A percentile compares a stretch with the other conserved stretches of the same genome.
phyloP scores from a whole-genome alignment of 2,797 vertebrate genomes.

The Masticophis lateralis region DNA sequence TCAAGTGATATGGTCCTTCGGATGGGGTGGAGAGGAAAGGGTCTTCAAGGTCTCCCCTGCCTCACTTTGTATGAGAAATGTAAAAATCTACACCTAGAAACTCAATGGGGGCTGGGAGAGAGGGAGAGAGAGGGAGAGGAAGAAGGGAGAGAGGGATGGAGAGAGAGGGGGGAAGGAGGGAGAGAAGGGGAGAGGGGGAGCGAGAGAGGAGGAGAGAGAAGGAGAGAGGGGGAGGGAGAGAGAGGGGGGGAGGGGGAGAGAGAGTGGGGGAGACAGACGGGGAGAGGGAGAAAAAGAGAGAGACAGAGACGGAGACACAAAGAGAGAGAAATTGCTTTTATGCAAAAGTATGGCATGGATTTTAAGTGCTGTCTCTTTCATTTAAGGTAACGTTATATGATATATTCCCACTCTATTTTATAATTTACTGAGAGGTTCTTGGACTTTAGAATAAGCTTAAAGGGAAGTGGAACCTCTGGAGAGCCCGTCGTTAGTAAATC shows the following conservation, averaged over 20 bases:
- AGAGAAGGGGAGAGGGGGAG: no score
- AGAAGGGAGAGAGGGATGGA: no score
- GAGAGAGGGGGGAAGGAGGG: no score
- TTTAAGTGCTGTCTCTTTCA: conserved; percentile 19
- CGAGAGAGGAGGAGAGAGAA: no score
- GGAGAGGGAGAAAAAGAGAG: no score
- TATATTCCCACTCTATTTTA: conserved; percentile 43
- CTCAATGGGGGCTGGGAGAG: not conserved
- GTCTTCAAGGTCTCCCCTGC: not conserved
- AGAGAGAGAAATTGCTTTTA: not conserved
- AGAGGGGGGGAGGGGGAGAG: no score
- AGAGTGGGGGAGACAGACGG: no score
- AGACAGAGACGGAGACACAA: no score
- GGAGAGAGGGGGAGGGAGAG: no score
- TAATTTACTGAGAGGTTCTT: conserved; percentile 20
- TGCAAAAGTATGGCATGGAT: not conserved
- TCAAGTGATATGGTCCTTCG: conserved; percentile 39
- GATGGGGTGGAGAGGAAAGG: conserved; percentile 34
- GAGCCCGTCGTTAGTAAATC: not conserved
- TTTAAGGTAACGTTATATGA: conserved; percentile 45
- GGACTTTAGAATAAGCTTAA: conserved; percentile 16
- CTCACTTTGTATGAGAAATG: conserved; percentile 2
- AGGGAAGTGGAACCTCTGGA: not conserved
- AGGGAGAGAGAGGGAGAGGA: no score
- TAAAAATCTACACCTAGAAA: not conserved